Conservation (phyloP, 1,140 invertebrate genomes). For the Drosophila lowei region DNA sequence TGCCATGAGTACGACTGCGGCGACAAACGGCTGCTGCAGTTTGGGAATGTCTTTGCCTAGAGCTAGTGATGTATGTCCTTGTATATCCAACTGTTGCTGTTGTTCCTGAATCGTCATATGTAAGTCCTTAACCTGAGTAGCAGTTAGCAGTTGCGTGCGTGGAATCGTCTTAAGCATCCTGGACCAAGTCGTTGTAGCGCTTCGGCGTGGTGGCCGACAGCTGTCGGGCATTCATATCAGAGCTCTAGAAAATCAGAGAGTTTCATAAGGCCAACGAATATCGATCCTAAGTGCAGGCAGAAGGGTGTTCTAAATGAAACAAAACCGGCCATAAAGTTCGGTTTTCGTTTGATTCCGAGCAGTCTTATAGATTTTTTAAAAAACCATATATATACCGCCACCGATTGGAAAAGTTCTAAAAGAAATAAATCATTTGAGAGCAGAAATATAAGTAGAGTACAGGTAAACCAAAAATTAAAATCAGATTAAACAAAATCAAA, state of each 20-base stretch:
- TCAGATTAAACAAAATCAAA: not conserved
- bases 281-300: too few relatives aligned
- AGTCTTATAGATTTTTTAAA: constrained; percentile 68
- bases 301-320: too few relatives aligned
- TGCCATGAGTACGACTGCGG: constrained; percentile 74
- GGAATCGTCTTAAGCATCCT: constrained; percentile 26
- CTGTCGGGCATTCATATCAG: constrained; percentile 81
- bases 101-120: constrained; percentile 54
- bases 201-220: constrained; percentile 74
- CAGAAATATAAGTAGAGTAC: constrained; percentile 28
- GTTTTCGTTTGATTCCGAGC: constrained; percentile 10
- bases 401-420: constrained; percentile 82
- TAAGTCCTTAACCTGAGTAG: constrained; percentile 53
- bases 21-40: constrained; percentile 37
- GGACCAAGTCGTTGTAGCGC: constrained; percentile 62
- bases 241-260: constrained; percentile 69
- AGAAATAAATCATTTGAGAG: constrained; percentile 65
- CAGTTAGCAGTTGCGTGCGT: constrained; percentile 9
- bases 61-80: constrained; percentile 54
- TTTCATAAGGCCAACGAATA: constrained; percentile 3
- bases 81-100: constrained; percentile 38
- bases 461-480: constrained; percentile 7
- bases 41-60: constrained; percentile 69
- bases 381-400: constrained; percentile 82
- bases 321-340: too few relatives aligned